Evolutionary conservation across 2,888 invertebrate genomes (phyloP).

Genomic region (Trichopria drosophilae): DNA sequence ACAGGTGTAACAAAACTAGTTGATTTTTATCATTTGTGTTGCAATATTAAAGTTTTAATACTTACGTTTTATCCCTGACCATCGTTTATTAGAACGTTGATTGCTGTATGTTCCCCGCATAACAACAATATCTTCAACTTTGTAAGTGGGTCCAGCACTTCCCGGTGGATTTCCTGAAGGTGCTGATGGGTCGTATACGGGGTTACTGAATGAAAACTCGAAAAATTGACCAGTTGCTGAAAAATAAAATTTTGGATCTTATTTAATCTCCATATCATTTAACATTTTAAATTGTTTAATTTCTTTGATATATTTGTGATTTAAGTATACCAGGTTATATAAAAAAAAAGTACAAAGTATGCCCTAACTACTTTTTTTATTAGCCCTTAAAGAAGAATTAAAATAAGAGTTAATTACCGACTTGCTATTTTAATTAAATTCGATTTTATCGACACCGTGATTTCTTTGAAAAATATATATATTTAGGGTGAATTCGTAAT

Average conservation of each 20-base stretch:
- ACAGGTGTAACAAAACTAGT: neutral
- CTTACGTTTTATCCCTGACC: slow-evolving; percentile 63
- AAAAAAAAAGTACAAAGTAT: no score
- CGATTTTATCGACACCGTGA: no score
- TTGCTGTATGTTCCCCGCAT: slow-evolving; percentile 60
- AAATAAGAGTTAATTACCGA: no score
- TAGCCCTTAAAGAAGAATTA: no score
- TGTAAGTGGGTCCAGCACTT: slow-evolving; percentile 66
- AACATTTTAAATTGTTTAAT: no score
- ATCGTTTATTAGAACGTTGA: slow-evolving; percentile 59
- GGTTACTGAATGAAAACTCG: slow-evolving; percentile 79
- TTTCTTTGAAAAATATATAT: no score
- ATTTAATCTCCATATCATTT: neutral
- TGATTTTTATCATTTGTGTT: neutral
- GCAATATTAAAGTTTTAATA: slow-evolving; percentile 13
- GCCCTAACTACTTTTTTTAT: no score
- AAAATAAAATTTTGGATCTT: slow-evolving; percentile 22
- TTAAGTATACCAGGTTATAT: no score
- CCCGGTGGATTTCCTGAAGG: slow-evolving; percentile 59
- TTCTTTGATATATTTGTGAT: no score
- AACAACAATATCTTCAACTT: slow-evolving; percentile 77
- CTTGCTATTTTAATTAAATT: no score
- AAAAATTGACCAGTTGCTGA: slow-evolving; percentile 61
- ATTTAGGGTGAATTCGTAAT: no score
- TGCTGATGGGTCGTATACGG: slow-evolving; percentile 78